Conservation (phyloP, 1,140 invertebrate genomes). For the Patella vulgata region DNA sequence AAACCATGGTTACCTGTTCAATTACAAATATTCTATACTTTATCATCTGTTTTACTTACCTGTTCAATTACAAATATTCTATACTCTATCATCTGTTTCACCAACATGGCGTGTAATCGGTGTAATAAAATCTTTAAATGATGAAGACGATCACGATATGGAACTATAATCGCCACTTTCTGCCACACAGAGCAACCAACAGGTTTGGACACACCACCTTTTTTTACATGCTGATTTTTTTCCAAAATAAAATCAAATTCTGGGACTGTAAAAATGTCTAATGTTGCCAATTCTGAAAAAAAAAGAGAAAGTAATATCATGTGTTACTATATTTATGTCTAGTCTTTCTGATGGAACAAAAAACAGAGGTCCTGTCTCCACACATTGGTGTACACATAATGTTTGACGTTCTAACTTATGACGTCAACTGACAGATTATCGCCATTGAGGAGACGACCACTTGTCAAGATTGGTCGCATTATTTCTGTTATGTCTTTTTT, state of each 20-base stretch:
- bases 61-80: slow-evolving; percentile 63
- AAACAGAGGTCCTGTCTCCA: background rate
- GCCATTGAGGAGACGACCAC: too few species aligned
- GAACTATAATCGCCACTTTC: slow-evolving; percentile 66
- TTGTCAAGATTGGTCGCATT: too few species aligned
- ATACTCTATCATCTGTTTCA: slow-evolving; percentile 59
- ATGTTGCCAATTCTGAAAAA: slow-evolving; percentile 35
- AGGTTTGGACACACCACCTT: slow-evolving; percentile 81
- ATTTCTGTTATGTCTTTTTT: too few species aligned
- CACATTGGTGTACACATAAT: too few species aligned
- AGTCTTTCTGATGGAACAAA: background rate
- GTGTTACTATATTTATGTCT: background rate
- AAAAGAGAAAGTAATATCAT: background rate
- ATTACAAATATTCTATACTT: background rate
- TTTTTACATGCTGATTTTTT: slow-evolving; percentile 36
- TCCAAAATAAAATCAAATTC: slow-evolving; percentile 30
- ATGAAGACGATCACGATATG: slow-evolving; percentile 66
- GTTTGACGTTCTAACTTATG: too few species aligned
- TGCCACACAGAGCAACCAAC: slow-evolving; percentile 78
- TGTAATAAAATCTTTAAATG: slow-evolving; percentile 58
- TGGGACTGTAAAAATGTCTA: slow-evolving; percentile 47
- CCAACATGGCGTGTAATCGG: slow-evolving; percentile 60
- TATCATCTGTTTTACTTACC: slow-evolving; percentile 32
- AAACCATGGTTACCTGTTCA: background rate
- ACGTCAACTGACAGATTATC: too few species aligned